Evolutionary conservation across 2,888 invertebrate genomes (phyloP), one percentile per base, ranked within the genome.

Genomic region (Leptothorax acervorum): DNA sequence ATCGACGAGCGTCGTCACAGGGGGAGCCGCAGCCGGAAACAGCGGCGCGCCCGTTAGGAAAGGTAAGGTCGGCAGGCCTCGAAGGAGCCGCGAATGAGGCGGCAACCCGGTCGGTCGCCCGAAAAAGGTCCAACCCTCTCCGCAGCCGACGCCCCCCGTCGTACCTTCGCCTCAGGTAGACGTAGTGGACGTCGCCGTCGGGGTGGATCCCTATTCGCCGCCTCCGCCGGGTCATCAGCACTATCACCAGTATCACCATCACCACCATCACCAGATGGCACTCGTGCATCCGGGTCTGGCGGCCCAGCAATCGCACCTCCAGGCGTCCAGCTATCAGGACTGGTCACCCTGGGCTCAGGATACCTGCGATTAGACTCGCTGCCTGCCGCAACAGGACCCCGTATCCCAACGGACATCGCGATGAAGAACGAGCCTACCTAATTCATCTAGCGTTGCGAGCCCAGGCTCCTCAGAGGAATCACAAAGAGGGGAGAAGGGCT

Each of bases 11-110:
- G 94, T 93, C 53, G 96, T 96, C 91, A 97, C 97, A 91, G 97
- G 96, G 93, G 95, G 96, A 89, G 97, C 97, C 91, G 97, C 96
- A 90, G 97, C 97, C 91, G 96, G 96, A 88, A 96, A 97, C 93
- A 94, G 95, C 18, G 94, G 95, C 23, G 94, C 95, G 70, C 96
- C 97, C 28, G 97, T 97, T 93, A 97, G 98, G 95, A 98, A 98
- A 96, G 98, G 98, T 95, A 98, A 98, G 95, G 97, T 97, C 93
- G 98, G 98, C 86, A 96, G 98, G 94, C 98, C 98, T 95, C 97
- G 98, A 95, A 96, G 98, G 95, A 97, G 97, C 96, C 97, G 98
- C 95, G 98, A 98, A 97, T 98, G 98, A 98, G 97, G 95, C 86
- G 95, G 94, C 93, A 95, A 95, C 95, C 95, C 95, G 94, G 95